phyloP scores from a whole-genome alignment of 2,888 invertebrate species.

The Pterobdella sp. region DNA sequence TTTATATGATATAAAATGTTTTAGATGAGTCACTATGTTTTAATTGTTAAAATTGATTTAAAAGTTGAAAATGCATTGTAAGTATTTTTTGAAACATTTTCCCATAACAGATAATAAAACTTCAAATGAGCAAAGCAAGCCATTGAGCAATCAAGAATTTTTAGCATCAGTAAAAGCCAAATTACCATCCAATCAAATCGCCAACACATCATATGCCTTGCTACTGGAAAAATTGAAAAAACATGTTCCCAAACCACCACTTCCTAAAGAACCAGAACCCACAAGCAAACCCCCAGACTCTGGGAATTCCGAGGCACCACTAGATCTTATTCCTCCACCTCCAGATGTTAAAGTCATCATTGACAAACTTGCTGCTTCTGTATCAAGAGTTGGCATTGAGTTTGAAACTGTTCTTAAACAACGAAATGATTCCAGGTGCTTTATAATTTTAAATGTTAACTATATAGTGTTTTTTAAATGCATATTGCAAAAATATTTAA shows the following conservation, averaged over 20 bases:
- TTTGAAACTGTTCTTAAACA: constrained; percentile 65
- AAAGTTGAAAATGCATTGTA: too few relatives aligned
- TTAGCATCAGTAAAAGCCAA: constrained; percentile 39
- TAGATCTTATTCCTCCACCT: constrained; percentile 58
- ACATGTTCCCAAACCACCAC: constrained; percentile 23
- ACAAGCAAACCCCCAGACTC: background rate
- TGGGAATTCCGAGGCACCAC: background rate
- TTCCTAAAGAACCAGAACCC: constrained; percentile 17
- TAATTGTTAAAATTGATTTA: too few relatives aligned
- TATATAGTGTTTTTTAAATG: too few relatives aligned
- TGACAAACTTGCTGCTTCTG: constrained; percentile 92
- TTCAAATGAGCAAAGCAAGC: too few relatives aligned
- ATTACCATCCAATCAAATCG: constrained; percentile 43
- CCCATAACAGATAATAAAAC: too few relatives aligned
- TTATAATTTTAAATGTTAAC: too few relatives aligned
- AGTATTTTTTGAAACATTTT: too few relatives aligned
- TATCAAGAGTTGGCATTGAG: constrained; percentile 84
- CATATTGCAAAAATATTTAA: too few relatives aligned
- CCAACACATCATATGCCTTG: constrained; percentile 49
- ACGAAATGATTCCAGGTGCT: constrained; percentile 67
- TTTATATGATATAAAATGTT: too few relatives aligned
- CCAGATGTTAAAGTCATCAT: constrained; percentile 77
- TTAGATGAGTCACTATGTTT: too few relatives aligned
- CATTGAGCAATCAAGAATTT: too few relatives aligned
- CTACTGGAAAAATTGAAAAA: constrained; percentile 41